phyloP scores from a whole-genome alignment of 1,140 invertebrate species.

The Papilio glaucus region DNA sequence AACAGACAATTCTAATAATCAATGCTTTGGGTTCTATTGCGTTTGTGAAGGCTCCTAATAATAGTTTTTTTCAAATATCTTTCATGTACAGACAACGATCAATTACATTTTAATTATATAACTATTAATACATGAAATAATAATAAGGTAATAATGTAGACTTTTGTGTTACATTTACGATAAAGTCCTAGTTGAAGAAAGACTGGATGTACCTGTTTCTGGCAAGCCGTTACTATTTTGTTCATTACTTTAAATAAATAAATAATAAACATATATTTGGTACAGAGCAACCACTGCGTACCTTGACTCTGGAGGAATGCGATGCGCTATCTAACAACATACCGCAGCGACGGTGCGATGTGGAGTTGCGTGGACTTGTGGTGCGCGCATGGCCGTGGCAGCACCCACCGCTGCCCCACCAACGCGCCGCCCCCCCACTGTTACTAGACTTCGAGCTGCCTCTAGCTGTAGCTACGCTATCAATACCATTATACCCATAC shows the following conservation, averaged over 20 bases:
- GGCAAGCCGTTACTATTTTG: too few species aligned
- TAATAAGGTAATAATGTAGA: too few species aligned
- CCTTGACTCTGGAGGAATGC: conserved; percentile 64
- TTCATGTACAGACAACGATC: too few species aligned
- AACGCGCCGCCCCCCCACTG: conserved; percentile 35
- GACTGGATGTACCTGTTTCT: too few species aligned
- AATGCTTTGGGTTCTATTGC: too few species aligned
- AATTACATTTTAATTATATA: too few species aligned
- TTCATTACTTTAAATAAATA: not conserved
- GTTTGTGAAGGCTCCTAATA: too few species aligned
- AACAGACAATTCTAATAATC: too few species aligned
- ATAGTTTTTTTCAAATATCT: too few species aligned
- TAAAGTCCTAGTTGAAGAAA: too few species aligned
- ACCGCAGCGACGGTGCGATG: conserved; percentile 51
- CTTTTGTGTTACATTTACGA: too few species aligned
- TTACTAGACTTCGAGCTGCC: conserved; percentile 53
- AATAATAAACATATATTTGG: conserved; percentile 22
- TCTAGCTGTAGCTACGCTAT: conserved; percentile 42
- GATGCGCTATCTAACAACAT: conserved; percentile 56
- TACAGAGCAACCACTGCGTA: conserved; percentile 54
- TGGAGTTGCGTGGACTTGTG: conserved; percentile 48
- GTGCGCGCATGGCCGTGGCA: conserved; percentile 56
- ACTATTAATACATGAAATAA: too few species aligned
- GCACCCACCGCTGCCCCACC: conserved; percentile 43
- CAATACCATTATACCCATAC: conserved; percentile 62